Percentiles rank a stretch among this genome's conserved stretches.
These are phyloP conservation scores for Gallinago nigripennis DNA, from an alignment of 2,797 vertebrate species.

Conservation along the genomic window DNA sequence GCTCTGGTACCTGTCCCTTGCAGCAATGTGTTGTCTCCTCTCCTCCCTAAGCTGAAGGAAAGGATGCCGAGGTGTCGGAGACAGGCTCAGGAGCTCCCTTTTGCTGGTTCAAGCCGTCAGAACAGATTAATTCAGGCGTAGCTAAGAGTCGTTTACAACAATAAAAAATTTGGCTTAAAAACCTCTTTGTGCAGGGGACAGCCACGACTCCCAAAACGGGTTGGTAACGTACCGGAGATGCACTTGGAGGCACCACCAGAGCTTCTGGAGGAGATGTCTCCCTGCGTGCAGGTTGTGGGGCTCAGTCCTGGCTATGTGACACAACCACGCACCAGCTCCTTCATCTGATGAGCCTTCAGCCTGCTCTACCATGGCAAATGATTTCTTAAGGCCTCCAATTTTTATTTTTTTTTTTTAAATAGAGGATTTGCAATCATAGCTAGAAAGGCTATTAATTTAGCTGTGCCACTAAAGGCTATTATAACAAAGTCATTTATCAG, in stretches of 20 bases:
- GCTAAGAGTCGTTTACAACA: not conserved
- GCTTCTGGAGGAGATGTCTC: not conserved
- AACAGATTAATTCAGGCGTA: fast-evolving
- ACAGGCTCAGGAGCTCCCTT: not conserved
- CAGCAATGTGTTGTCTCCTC: not conserved
- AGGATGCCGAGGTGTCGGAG: not conserved
- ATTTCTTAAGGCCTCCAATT: not conserved
- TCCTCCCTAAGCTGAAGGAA: not conserved
- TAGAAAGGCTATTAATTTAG: conserved; percentile 41
- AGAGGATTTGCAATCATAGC: conserved; percentile 17
- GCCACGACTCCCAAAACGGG: not conserved
- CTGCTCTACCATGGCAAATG: not conserved
- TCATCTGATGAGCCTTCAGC: not conserved
- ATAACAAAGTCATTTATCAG: conserved; percentile 37
- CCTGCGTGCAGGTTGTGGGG: not conserved
- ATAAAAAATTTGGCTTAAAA: not conserved
- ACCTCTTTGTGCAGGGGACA: fast-evolving
- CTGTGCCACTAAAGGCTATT: conserved; percentile 11
- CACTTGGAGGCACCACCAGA: not conserved
- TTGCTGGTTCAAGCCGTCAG: not conserved
- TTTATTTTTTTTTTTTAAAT: not conserved
- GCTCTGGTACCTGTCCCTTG: not conserved
- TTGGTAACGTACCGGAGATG: fast-evolving
- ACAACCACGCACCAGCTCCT: not conserved
- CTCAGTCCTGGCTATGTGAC: fast-evolving